Evolutionary conservation across 2,113 vertebrate genomes (phyloP).

Genomic region (Pardalotus punctatus): DNA sequence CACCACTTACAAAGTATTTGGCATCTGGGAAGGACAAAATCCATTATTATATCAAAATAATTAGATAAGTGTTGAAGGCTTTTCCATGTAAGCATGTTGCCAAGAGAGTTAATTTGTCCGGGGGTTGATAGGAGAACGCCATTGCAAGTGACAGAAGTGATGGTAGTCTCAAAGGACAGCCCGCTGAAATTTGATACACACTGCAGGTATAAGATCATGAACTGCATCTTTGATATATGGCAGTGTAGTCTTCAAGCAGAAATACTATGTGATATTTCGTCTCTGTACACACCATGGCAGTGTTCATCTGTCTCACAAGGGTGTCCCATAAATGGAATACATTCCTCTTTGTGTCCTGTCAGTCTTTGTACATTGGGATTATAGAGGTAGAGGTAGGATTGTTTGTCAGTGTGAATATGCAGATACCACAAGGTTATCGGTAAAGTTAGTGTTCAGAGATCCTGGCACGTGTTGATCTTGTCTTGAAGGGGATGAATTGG

Average conservation of each 20-base stretch:
- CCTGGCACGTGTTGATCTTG: accelerated
- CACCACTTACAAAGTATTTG: neutral
- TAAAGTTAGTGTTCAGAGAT: neutral
- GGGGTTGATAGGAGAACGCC: neutral
- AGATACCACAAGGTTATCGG: neutral
- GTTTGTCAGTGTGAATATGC: neutral
- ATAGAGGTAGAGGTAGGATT: neutral
- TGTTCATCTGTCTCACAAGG: neutral
- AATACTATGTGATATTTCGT: neutral
- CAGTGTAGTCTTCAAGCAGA: neutral
- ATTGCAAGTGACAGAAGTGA: neutral
- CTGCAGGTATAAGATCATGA: neutral
- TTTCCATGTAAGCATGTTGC: neutral
- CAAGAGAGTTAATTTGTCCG: neutral
- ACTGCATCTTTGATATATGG: accelerated
- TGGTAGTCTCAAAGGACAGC: neutral
- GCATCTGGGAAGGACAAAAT: neutral
- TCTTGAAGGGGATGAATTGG: neutral
- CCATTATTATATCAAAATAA: neutral
- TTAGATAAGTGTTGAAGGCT: neutral
- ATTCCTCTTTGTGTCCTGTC: neutral
- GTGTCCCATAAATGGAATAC: neutral
- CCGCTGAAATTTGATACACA: accelerated
- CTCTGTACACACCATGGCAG: neutral
- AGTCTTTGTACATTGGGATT: neutral